phyloP scores from a whole-genome alignment of 2,888 invertebrate species.

The Mythimna pallens region DNA sequence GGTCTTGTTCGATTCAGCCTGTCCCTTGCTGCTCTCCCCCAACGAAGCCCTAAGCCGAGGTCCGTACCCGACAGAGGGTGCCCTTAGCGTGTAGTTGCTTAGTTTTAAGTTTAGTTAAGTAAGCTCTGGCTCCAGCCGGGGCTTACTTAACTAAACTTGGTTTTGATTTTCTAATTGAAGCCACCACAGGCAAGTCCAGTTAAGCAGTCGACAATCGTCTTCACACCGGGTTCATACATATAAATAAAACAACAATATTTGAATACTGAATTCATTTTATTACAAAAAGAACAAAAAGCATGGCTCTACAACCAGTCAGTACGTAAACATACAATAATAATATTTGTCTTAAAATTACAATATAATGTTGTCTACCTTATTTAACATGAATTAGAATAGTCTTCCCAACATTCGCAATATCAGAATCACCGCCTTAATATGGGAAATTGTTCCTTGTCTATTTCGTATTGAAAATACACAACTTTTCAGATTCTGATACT shows the following conservation, averaged over 20 bases:
- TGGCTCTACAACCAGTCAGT: conserved; percentile 66
- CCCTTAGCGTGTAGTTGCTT: too few relatives aligned
- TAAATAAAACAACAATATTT: conserved; percentile 43
- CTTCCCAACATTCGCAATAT: conserved; percentile 34
- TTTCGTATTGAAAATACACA: not conserved
- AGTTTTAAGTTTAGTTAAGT: too few relatives aligned
- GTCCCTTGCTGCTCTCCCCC: too few relatives aligned
- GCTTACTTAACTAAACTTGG: too few relatives aligned
- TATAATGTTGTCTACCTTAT: conserved; percentile 66
- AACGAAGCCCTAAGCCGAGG: too few relatives aligned
- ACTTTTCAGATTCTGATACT: not conserved
- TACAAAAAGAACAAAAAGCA: conserved; percentile 71
- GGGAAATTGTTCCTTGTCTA: conserved; percentile 22
- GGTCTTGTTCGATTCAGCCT: too few relatives aligned
- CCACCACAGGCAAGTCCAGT: too few relatives aligned
- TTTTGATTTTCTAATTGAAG: too few relatives aligned
- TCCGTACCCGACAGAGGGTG: too few relatives aligned
- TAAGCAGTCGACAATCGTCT: too few relatives aligned
- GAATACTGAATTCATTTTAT: conserved; percentile 71
- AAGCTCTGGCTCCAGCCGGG: too few relatives aligned
- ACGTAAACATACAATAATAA: conserved; percentile 70
- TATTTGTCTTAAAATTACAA: conserved; percentile 71
- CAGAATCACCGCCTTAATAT: conserved; percentile 6
- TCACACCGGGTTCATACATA: not conserved
- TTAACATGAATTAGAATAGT: conserved; percentile 57